Evolutionary conservation across 2,113 vertebrate genomes (phyloP).

Genomic region (Zeus faber): DNA sequence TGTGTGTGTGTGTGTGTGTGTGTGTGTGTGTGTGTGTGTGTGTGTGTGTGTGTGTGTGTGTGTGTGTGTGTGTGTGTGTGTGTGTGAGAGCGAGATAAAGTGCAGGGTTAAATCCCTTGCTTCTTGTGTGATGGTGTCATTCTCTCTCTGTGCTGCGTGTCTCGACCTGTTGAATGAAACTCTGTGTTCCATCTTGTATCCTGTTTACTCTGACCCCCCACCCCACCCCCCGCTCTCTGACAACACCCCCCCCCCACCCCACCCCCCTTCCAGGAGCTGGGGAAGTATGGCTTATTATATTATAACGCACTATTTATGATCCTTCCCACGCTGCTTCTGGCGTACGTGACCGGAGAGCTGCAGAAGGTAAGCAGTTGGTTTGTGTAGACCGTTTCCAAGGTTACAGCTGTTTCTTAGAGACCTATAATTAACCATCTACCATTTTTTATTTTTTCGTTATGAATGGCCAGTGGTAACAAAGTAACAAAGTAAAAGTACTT

Average conservation of each 20-base stretch:
- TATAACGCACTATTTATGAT: conserved; percentile 99
- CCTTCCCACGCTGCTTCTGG: conserved; percentile 85
- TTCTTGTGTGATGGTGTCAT: no score
- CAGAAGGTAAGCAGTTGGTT: conserved; percentile 80
- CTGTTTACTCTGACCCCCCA: conserved; percentile 11
- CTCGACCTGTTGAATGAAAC: conserved; percentile 44
- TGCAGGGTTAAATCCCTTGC: neutral
- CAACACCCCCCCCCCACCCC: conserved; percentile 13
- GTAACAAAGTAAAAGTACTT: no score
- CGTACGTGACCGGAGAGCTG: conserved; percentile 87
- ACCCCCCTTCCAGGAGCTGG: conserved; percentile 82
- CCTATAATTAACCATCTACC: neutral
- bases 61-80: conserved; percentile 7
- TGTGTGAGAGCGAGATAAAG: neutral
- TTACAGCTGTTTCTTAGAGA: neutral
- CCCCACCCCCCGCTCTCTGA: neutral
- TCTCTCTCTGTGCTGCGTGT: no score
- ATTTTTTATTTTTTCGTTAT: neutral
- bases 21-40: neutral
- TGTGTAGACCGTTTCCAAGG: neutral
- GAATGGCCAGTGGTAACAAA: no score
- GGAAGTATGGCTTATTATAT: conserved; percentile 94
- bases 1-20: conserved; percentile 7
- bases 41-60: neutral
- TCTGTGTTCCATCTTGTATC: conserved; percentile 31